Evolutionary conservation across 1,140 invertebrate species (phyloP), one percentile per base, ranked within the genome.

Genomic region (Drosophila bocqueti): DNA sequence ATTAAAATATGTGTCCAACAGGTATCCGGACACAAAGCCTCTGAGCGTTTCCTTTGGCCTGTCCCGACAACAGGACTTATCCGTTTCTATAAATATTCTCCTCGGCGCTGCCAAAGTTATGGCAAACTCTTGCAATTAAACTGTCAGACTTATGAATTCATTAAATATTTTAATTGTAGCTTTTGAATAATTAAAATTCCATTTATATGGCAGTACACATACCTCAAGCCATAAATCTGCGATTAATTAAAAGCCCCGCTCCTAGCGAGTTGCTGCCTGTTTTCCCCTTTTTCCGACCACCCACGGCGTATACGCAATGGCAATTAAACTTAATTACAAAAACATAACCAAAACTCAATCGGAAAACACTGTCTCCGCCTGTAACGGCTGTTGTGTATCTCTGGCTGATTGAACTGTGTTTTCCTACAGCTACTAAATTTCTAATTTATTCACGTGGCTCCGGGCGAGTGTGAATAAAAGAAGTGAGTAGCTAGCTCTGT

Each of bases 181-280:
- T 90, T 90, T 89, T 89, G 85, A 84, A 89, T 89, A 89, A 90
- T 89, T 89, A 89, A 89, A 89, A 79, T 89, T 79, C 79, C 85
- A 89, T 89, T 89, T 89, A 90, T 84, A 79, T 79, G 68, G 76
- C 45, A 62, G 78, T 46, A 47, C 64, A 84, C 72, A 75, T 54
- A 84, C 66, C 85, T 85, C 78, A 57, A 85, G 85, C 79, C 69
- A 89, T 89, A 89, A 89, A 85, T 89, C 85, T 89, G 78, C 81
- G 81, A 89, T 90, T 89, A 89, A 89, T 89, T 89, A 89, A 85
- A 82, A 79, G 46, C 15, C 49, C 61, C 69, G 15, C 18, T 34
- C 49, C 29, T 46, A 15, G 29, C 8, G 42, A 31, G 21, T 29
- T 16, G 4, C 13, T n/a, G 24, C 16, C 26, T 36, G 49, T 40